Percentiles rank a stretch among this genome's conserved stretches.
Evolutionary conservation across 2,888 invertebrate species (phyloP).

Genomic region (Ectobius pallidus): DNA sequence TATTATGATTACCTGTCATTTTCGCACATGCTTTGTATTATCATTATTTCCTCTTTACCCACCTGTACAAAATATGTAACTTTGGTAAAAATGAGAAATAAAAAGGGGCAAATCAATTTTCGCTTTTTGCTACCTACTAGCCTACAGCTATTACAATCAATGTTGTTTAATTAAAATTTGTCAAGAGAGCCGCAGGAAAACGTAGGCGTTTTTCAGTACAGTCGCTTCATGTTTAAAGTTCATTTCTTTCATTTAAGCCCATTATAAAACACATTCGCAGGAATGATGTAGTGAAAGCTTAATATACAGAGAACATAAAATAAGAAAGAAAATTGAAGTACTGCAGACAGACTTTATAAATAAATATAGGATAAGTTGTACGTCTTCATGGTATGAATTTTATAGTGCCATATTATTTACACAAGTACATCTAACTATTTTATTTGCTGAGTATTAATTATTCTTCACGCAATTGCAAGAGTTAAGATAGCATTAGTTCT

Average conservation of each 20-base stretch:
- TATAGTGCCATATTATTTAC: no score
- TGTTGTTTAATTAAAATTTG: constrained; percentile 21
- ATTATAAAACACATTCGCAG: no score
- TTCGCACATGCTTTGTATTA: background rate
- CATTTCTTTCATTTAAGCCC: background rate
- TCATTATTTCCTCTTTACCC: background rate
- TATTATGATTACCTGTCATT: constrained; percentile 21
- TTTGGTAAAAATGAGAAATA: background rate
- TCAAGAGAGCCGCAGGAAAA: constrained; percentile 21
- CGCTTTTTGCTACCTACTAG: constrained; percentile 7
- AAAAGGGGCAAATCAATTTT: constrained; percentile 12
- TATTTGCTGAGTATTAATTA: no score
- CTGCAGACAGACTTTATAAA: no score
- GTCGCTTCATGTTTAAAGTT: background rate
- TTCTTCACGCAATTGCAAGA: no score
- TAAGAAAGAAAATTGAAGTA: no score
- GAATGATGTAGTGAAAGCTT: no score
- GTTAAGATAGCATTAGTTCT: no score
- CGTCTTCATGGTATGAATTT: no score
- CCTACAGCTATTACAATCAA: constrained; percentile 19
- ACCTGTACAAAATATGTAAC: background rate
- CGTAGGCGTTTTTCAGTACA: background rate
- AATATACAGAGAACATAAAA: no score
- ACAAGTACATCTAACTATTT: no score
- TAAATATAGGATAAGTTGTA: no score